These are phyloP conservation scores for Ceriagrion tenellum DNA, from an alignment of 2,888 invertebrate genomes.

Conservation along the genomic window DNA sequence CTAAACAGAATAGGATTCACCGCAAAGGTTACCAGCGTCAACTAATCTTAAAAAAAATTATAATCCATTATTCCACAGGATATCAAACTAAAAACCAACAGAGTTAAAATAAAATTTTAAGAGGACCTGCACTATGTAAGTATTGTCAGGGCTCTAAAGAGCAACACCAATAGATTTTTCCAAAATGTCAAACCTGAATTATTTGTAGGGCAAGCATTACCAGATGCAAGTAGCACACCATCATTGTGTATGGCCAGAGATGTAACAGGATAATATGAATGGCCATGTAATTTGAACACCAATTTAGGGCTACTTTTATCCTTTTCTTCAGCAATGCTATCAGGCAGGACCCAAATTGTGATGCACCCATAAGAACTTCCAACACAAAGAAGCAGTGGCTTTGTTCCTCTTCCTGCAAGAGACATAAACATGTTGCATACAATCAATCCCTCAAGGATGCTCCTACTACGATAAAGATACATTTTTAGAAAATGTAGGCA, in stretches of 20 bases:
- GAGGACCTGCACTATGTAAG: background rate
- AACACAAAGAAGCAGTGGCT: slow-evolving; percentile 78
- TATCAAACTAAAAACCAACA: background rate
- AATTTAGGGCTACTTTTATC: slow-evolving; percentile 74
- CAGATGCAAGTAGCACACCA: slow-evolving; percentile 81
- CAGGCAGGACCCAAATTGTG: slow-evolving; percentile 78
- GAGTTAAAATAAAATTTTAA: background rate
- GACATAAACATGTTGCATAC: background rate
- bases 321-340: slow-evolving; percentile 71
- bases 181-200: slow-evolving; percentile 43
- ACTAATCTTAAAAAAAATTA: background rate
- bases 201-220: slow-evolving; percentile 73
- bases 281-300: slow-evolving; percentile 79
- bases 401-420: slow-evolving; percentile 72
- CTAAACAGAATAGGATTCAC: background rate
- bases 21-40: background rate
- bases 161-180: slow-evolving; percentile 28
- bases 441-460: background rate
- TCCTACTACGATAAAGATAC: background rate
- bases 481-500: no score
- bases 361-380: slow-evolving; percentile 81
- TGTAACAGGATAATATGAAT: slow-evolving; percentile 80
- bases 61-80: background rate
- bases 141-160: background rate
- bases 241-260: slow-evolving; percentile 79